These are phyloP conservation scores for Ceyx cyanopectus DNA, from an alignment of 2,113 vertebrate species.

Conservation along the genomic window DNA sequence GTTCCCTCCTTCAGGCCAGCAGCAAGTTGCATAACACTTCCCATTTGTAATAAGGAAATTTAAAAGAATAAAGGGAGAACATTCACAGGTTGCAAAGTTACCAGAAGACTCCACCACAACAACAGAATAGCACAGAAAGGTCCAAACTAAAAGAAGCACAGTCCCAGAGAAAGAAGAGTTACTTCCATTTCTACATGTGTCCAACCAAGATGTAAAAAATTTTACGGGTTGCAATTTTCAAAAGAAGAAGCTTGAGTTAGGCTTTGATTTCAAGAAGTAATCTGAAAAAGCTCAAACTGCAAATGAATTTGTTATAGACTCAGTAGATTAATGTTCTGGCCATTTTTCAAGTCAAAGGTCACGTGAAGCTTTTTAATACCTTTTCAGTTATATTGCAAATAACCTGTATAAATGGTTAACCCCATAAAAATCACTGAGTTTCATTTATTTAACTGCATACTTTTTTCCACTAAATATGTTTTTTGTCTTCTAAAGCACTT, in stretches of 20 bases:
- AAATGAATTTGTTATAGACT: conserved; percentile 26
- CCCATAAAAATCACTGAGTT: conserved; percentile 20
- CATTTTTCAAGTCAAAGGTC: conserved; percentile 43
- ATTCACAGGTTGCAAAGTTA: neutral
- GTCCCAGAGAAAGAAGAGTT: neutral
- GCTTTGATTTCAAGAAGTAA: conserved; percentile 21
- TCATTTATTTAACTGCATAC: conserved; percentile 29
- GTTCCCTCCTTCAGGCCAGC: neutral
- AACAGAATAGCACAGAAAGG: neutral
- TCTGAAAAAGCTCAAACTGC: conserved; percentile 30
- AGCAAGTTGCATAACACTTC: neutral
- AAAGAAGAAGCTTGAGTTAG: neutral
- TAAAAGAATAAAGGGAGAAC: neutral
- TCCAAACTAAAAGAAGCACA: neutral
- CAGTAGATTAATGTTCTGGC: neutral
- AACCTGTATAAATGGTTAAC: conserved; percentile 55
- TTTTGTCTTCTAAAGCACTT: conserved; percentile 42
- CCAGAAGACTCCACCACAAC: neutral
- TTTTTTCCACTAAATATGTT: conserved; percentile 47
- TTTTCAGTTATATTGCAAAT: conserved; percentile 48
- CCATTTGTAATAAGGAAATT: neutral
- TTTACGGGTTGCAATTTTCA: neutral
- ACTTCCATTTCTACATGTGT: neutral
- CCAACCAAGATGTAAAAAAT: neutral
- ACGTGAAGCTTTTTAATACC: conserved; percentile 16